Percentiles rank a stretch among this genome's conserved stretches.
These are phyloP conservation scores for Pempheris klunzingeri DNA, from an alignment of 2,797 vertebrate genomes.

Conservation along the genomic window DNA sequence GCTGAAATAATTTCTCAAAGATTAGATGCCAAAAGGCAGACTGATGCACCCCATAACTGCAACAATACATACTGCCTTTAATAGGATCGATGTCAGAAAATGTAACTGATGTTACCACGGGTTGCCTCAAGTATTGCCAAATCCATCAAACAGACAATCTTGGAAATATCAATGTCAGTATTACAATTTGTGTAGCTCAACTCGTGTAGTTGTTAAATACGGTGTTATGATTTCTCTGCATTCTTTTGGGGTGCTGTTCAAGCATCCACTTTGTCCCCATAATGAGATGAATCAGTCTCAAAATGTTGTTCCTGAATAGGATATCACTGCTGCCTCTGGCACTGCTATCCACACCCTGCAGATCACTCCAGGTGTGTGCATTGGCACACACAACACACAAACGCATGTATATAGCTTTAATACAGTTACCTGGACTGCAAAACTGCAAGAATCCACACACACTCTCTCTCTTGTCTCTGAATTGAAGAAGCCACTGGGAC, in stretches of 20 bases:
- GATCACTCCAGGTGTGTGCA: constrained; percentile 36
- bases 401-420: neutral
- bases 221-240: neutral
- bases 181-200: too few species aligned
- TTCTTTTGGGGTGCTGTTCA: neutral
- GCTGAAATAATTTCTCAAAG: constrained; percentile 7
- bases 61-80: neutral
- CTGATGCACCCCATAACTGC: neutral
- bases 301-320: constrained; percentile 11
- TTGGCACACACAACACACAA: constrained; percentile 40
- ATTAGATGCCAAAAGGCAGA: constrained; percentile 5
- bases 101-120: neutral
- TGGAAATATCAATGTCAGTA: neutral
- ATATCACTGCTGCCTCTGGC: constrained; percentile 9
- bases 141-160: neutral
- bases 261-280: constrained; percentile 1
- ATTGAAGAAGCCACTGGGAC: constrained; percentile 35
- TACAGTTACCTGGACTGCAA: neutral
- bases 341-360: constrained; percentile 19
- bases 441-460: neutral
- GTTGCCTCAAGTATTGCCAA: neutral
- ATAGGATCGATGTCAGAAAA: neutral
- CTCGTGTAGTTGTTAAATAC: neutral
- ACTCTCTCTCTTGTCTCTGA: constrained; percentile 10
- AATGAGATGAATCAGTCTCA: neutral